Percentiles rank a stretch among this genome's conserved stretches.
phyloP scores from a whole-genome alignment of 2,888 invertebrate genomes.

The Ophioninae sp. region DNA sequence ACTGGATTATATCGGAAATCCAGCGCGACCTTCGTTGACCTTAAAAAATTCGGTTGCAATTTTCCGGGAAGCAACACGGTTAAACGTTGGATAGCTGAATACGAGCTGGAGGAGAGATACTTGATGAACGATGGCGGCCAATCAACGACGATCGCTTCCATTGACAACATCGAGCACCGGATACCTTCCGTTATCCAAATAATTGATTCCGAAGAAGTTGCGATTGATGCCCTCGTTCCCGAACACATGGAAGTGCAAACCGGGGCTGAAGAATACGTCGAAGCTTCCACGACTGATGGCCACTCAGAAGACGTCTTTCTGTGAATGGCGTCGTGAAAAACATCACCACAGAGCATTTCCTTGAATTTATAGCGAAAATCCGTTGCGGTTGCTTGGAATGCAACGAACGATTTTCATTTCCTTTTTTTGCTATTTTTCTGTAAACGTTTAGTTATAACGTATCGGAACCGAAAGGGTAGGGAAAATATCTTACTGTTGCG shows the following conservation, averaged over 20 bases:
- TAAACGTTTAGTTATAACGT: not conserved
- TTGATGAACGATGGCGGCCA: not conserved
- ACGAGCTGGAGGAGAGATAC: not conserved
- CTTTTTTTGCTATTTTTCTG: too few species aligned
- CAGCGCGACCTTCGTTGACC: constrained; percentile 23
- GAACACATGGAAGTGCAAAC: constrained; percentile 21
- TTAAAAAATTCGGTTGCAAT: constrained; percentile 54
- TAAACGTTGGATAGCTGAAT: constrained; percentile 56
- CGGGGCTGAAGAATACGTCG: constrained; percentile 24
- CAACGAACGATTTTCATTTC: too few species aligned
- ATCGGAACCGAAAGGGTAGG: too few species aligned
- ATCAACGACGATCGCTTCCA: not conserved
- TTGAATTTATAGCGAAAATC: not conserved
- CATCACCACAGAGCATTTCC: not conserved
- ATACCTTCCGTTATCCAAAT: too few species aligned
- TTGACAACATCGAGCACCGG: not conserved
- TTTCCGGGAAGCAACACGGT: constrained; percentile 54
- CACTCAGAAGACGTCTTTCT: constrained; percentile 5
- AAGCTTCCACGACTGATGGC: constrained; percentile 17
- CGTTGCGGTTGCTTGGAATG: too few species aligned
- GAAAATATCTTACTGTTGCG: too few species aligned
- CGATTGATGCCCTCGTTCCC: constrained; percentile 25
- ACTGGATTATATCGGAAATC: constrained; percentile 54
- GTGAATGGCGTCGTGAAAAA: not conserved
- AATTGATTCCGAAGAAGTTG: not conserved